phyloP scores from a whole-genome alignment of 1,140 invertebrate species.

The Ostrea edulis region DNA sequence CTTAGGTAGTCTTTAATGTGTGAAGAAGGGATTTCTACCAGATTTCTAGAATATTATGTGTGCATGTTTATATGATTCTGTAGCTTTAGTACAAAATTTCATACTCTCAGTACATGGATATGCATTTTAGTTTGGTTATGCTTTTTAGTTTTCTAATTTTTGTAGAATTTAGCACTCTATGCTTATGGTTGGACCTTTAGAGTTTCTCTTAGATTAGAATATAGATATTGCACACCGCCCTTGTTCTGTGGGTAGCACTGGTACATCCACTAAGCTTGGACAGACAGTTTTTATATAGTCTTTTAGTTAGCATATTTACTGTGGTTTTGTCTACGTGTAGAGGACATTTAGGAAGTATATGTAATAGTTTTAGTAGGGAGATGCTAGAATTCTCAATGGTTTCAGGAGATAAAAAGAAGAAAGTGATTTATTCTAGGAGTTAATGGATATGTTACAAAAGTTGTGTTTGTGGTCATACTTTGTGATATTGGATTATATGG shows the following conservation, averaged over 20 bases:
- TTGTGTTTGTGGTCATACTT: neutral
- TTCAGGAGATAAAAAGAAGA: slow-evolving; percentile 7
- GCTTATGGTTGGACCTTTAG: neutral
- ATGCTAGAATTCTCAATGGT: neutral
- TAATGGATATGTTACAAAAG: neutral
- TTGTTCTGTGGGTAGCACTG: neutral
- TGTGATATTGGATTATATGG: slow-evolving; percentile 20
- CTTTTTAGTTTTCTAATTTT: neutral
- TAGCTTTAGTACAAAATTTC: neutral
- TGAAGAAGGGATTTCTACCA: neutral
- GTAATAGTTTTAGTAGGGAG: neutral
- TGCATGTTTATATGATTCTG: neutral
- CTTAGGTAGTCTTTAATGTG: neutral
- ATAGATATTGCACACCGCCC: neutral
- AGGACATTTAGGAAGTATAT: neutral
- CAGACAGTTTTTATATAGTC: neutral
- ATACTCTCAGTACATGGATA: neutral
- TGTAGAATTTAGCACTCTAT: neutral
- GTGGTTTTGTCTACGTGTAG: neutral
- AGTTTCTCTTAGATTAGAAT: neutral
- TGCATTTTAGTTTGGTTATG: neutral
- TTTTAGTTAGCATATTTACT: neutral
- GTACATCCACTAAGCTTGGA: neutral
- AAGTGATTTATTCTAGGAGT: neutral
- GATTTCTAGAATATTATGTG: neutral